Percentiles rank a stretch among this genome's conserved stretches.
These are phyloP conservation scores for Leptobrachium ailaonicum DNA, from an alignment of 2,113 vertebrate species.

Conservation along the genomic window DNA sequence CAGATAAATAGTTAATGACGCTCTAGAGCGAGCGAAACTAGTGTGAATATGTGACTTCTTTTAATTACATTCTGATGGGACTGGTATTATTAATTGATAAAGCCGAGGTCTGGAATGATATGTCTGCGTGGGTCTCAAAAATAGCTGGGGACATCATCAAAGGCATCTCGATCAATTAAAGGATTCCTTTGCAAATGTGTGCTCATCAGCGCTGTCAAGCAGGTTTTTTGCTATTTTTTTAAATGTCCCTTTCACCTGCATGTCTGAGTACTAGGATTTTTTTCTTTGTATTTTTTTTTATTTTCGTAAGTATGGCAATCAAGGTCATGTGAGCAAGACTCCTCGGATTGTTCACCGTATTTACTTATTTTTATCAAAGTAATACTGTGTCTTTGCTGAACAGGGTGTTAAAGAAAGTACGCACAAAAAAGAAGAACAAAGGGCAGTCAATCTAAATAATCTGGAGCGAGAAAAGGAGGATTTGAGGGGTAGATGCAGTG, in stretches of 20 bases:
- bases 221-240: slow-evolving; percentile 57
- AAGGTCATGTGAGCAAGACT: not conserved
- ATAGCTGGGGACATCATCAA: slow-evolving; percentile 96
- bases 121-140: slow-evolving; percentile 88
- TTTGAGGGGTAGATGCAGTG: slow-evolving; percentile 77
- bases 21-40: slow-evolving; percentile 80
- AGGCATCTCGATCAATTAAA: slow-evolving; percentile 96
- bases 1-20: slow-evolving; percentile 98
- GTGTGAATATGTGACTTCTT: slow-evolving; percentile 91
- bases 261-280: slow-evolving; percentile 76
- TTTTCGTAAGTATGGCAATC: no score
- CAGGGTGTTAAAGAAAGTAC: slow-evolving; percentile 81
- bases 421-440: slow-evolving; percentile 80
- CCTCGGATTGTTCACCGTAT: no score
- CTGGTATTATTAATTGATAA: slow-evolving; percentile 99
- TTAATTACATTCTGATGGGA: slow-evolving; percentile 97
- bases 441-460: slow-evolving; percentile 76
- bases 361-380: slow-evolving; percentile 1
- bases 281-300: no score
- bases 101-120: slow-evolving; percentile 85
- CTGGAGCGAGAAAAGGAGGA: slow-evolving; percentile 82
- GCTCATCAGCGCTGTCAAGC: slow-evolving; percentile 96
- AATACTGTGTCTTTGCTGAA: slow-evolving; percentile 22
- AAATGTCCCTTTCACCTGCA: slow-evolving; percentile 84
- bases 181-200: slow-evolving; percentile 85